Percentiles rank a stretch among this genome's conserved stretches.
Conservation (phyloP, 2,113 vertebrate genomes). For the Hiodon alosoides region DNA sequence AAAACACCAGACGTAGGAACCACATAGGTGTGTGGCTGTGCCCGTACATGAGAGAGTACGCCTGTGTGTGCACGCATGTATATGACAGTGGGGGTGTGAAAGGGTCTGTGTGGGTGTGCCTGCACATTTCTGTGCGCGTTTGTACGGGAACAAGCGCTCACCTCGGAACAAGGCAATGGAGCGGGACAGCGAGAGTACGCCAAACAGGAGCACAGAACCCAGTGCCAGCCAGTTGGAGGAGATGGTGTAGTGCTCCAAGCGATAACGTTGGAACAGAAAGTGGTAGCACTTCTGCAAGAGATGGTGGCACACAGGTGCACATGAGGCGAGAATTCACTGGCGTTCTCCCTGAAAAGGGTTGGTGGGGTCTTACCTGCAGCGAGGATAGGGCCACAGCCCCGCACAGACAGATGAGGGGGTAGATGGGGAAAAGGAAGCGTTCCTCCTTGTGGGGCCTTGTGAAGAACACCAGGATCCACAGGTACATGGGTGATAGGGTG, state of each 20-base stretch:
- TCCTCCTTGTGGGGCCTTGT: constrained; percentile 93
- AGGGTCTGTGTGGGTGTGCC: background rate
- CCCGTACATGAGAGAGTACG: background rate
- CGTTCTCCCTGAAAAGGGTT: too few species aligned
- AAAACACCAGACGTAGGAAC: background rate
- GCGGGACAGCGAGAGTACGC: constrained; percentile 82
- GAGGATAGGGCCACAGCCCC: constrained; percentile 89
- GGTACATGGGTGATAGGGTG: constrained; percentile 93
- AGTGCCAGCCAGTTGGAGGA: constrained; percentile 92
- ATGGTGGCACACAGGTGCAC: constrained; percentile 5
- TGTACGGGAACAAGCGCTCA: constrained; percentile 38
- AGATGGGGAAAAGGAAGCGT: constrained; percentile 91
- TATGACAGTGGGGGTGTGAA: background rate
- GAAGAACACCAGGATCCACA: constrained; percentile 97
- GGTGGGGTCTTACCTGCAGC: constrained; percentile 72
- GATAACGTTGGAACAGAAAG: constrained; percentile 91
- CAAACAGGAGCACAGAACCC: constrained; percentile 74
- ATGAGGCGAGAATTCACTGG: background rate
- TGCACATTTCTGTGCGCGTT: background rate
- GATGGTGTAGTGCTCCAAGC: constrained; percentile 91
- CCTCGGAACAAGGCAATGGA: constrained; percentile 92
- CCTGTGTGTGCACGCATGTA: background rate
- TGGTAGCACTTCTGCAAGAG: constrained; percentile 91
- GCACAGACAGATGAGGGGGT: constrained; percentile 91
- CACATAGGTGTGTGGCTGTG: background rate